These are phyloP conservation scores for Wiebesia pumilae DNA, from an alignment of 1,140 invertebrate genomes.

Conservation along the genomic window DNA sequence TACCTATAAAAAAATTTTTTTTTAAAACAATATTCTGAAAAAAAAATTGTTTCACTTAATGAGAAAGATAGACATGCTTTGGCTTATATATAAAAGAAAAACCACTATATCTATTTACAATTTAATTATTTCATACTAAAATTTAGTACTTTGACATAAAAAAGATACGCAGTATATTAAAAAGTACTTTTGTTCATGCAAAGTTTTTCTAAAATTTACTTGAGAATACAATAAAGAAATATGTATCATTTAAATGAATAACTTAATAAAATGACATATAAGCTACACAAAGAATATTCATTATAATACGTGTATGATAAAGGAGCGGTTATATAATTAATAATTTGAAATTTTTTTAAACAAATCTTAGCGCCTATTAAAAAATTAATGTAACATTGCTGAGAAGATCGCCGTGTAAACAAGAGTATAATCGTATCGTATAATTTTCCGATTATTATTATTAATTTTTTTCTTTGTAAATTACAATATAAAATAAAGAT, in stretches of 20 bases:
- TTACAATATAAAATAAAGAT: slow-evolving; percentile 6
- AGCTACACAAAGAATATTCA: slow-evolving; percentile 23
- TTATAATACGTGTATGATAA: not conserved
- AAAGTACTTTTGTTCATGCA: not conserved
- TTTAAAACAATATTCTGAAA: not conserved
- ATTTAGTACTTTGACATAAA: slow-evolving; percentile 21
- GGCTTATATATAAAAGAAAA: slow-evolving; percentile 20
- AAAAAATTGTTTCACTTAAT: slow-evolving; percentile 62
- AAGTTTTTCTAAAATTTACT: slow-evolving; percentile 1
- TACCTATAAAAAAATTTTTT: not conserved
- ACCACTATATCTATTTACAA: slow-evolving; percentile 34
- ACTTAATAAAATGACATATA: slow-evolving; percentile 3
- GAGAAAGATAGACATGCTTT: slow-evolving; percentile 68
- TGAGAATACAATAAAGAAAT: not conserved
- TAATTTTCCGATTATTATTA: slow-evolving; percentile 47
- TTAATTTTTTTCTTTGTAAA: slow-evolving; percentile 57
- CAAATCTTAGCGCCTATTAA: not conserved
- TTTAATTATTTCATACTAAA: slow-evolving; percentile 19
- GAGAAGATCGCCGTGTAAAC: slow-evolving; percentile 3
- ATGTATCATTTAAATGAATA: not conserved
- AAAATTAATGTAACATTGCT: slow-evolving; percentile 12
- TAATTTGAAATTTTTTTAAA: slow-evolving; percentile 17
- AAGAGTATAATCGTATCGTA: slow-evolving; percentile 26
- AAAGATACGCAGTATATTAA: not conserved
- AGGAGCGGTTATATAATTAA: slow-evolving; percentile 1